Base-by-base conservation (phyloP, 2,797 vertebrate species). In the Podarcis lilfordi region DNA sequence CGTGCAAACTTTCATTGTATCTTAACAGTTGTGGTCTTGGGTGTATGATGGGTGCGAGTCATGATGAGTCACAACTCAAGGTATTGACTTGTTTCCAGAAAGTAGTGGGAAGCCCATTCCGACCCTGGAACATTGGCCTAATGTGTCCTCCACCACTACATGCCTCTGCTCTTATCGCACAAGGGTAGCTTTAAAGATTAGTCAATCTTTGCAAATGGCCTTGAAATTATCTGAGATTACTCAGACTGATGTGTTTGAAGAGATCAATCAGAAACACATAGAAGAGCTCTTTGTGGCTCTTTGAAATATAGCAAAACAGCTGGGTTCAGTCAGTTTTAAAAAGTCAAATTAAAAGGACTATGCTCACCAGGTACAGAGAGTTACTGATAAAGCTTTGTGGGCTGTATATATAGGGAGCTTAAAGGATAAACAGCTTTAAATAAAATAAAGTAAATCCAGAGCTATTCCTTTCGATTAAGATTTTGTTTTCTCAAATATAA, bases 311-410 rank as follows among this genome's bases (percentile, higher is more conserved):
- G 86, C 88, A 86, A 93, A 50, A 66, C 15, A 0, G 86, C 93
- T 89, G 64, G 74, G 92, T 95, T 93, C 76, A 92, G 89, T 84
- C 92, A 92, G 79, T 93, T 50, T 0, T 0, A 91, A 92, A 61
- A 76, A 50, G 86, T 91, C 91, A 95, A 95, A 95, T 95, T 95
- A 92, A 95, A 96, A 93, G 94, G 91, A 91, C 85, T 86, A 75
- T 92, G 96, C 11, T 86, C 91, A 92, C 94, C 92, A 94, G 89
- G 88, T 92, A 94, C 91, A 91, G 92, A 95, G 64, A 4, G 75
- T 91, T 91, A 84, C 89, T 94, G 88, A 93, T 96, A 95, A 94
- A 91, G 94, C 91, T 68, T 1, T 87, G 79, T 93, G 90, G 90
- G 92, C 95, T 95, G 92, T 93, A 86, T 83, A 88, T 72, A 21